These are phyloP conservation scores for Alviniconcha strummeri DNA, from an alignment of 2,888 invertebrate genomes.

Conservation along the genomic window DNA sequence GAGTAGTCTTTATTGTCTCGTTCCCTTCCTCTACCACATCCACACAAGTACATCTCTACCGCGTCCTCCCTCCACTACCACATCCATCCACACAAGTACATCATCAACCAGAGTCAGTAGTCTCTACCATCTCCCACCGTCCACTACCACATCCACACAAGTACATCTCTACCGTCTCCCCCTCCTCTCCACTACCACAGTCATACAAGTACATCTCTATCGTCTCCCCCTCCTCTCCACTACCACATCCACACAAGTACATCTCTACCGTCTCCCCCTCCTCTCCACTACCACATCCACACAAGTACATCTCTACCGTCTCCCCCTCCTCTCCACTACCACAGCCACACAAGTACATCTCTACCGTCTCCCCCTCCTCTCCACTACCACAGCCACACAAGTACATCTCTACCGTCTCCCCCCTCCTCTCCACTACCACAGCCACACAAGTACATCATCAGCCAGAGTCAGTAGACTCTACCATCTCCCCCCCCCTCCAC, in stretches of 20 bases:
- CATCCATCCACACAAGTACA: slow-evolving; percentile 22
- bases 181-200: no score
- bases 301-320: no score
- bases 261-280: no score
- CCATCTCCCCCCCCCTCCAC: no score
- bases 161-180: no score
- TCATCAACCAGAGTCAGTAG: slow-evolving; percentile 81
- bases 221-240: no score
- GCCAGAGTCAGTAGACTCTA: slow-evolving; percentile 79
- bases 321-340: no score
- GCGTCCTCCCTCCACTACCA: no score
- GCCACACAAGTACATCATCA: slow-evolving; percentile 69
- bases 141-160: not conserved
- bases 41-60: no score
- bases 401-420: no score
- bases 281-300: not conserved
- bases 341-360: slow-evolving; percentile 20
- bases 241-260: not conserved
- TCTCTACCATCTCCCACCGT: not conserved
- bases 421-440: no score
- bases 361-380: not conserved
- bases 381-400: not conserved
- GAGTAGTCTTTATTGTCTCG: slow-evolving; percentile 67
- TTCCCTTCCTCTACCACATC: not conserved
- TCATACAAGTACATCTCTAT: slow-evolving; percentile 46